Percentiles rank a stretch among this genome's conserved stretches.
phyloP scores from a whole-genome alignment of 2,888 invertebrate genomes.

The Dolomedes plantarius region DNA sequence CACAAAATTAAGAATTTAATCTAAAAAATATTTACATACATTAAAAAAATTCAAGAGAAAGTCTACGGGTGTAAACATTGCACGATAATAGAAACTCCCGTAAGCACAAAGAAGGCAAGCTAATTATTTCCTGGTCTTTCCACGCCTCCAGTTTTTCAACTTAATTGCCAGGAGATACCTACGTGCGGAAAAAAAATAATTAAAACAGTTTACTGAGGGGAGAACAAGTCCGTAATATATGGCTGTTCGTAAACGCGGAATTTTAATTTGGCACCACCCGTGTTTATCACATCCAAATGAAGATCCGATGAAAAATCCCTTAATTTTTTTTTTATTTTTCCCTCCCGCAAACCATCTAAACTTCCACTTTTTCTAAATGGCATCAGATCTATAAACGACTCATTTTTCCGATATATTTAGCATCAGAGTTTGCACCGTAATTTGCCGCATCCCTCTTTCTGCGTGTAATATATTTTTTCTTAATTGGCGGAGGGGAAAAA shows the following conservation, averaged over 20 bases:
- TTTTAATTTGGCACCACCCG: conserved; percentile 58
- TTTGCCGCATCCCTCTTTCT: conserved; percentile 5
- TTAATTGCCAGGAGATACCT: conserved; percentile 39
- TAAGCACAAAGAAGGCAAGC: not conserved
- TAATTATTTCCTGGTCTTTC: conserved; percentile 45
- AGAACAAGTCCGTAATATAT: conserved; percentile 19
- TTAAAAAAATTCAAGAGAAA: no score
- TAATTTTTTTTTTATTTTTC: no score
- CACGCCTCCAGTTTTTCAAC: conserved; percentile 28
- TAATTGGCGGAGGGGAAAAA: not conserved
- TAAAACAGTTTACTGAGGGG: conserved; percentile 34
- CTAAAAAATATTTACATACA: no score
- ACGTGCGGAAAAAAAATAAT: conserved; percentile 38
- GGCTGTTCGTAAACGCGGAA: conserved; percentile 46
- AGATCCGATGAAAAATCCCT: conserved; percentile 62
- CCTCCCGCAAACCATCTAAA: no score
- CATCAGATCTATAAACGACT: conserved; percentile 8
- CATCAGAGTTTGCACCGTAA: conserved; percentile 27
- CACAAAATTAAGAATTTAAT: no score
- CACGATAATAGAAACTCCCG: no score
- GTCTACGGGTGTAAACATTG: no score
- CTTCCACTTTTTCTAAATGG: not conserved
- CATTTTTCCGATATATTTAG: conserved; percentile 63
- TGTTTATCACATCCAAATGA: conserved; percentile 61
- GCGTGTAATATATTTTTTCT: no score